phyloP scores from a whole-genome alignment of 2,888 invertebrate genomes.

The Metopia argyrocephala region DNA sequence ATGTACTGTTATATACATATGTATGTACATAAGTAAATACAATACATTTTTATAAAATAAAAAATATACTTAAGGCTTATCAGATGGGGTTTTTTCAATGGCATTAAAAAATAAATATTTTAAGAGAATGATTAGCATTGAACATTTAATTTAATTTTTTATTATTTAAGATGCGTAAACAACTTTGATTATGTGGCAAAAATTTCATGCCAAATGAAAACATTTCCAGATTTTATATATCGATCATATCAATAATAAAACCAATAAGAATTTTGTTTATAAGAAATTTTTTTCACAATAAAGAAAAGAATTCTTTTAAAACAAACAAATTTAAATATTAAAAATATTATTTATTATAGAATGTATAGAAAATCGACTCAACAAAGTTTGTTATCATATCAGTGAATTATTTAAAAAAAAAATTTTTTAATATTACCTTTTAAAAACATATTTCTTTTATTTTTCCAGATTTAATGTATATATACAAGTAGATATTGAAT shows the following conservation, averaged over 20 bases:
- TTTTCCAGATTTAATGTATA: background rate
- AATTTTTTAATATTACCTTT: background rate
- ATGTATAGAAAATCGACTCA: too few species aligned
- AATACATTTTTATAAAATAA: background rate
- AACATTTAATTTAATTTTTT: too few species aligned
- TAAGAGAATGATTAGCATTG: too few species aligned
- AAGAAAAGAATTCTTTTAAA: background rate
- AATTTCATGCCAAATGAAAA: too few species aligned
- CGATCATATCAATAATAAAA: too few species aligned
- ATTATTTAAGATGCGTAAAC: too few species aligned
- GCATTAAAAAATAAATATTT: too few species aligned
- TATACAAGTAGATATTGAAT: background rate
- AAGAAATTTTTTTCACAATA: too few species aligned
- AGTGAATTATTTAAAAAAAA: background rate
- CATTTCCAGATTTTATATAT: too few species aligned
- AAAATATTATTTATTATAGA: background rate
- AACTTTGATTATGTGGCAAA: too few species aligned
- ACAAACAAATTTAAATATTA: background rate
- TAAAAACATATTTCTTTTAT: background rate
- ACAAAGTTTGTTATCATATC: too few species aligned
- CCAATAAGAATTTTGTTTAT: too few species aligned
- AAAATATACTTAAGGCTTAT: background rate
- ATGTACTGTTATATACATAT: background rate
- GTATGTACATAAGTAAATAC: background rate
- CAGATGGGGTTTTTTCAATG: background rate